These are phyloP conservation scores for Mechanitis mazaeus DNA, from an alignment of 2,888 invertebrate species.

Conservation along the genomic window DNA sequence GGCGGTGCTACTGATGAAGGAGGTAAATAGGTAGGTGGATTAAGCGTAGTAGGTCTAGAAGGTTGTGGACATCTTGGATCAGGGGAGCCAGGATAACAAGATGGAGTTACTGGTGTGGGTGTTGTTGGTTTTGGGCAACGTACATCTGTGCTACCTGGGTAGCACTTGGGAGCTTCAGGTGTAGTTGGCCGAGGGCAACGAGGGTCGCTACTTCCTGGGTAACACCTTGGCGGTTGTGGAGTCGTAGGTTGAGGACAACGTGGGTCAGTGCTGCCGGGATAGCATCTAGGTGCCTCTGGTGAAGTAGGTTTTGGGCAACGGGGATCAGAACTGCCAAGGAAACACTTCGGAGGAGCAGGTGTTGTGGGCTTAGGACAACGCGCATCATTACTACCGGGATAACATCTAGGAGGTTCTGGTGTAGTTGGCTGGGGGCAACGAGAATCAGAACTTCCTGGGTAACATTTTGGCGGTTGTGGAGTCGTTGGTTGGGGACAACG, in stretches of 20 bases:
- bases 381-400: conserved; percentile 42
- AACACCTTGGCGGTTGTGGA: conserved; percentile 33
- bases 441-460: conserved; percentile 43
- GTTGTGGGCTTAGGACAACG: conserved; percentile 14
- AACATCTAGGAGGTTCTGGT: conserved; percentile 41
- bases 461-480: conserved; percentile 21
- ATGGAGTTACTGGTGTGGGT: conserved; percentile 33
- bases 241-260: conserved; percentile 43
- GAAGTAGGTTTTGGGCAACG: conserved; percentile 45
- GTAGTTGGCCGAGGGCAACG: conserved; percentile 46
- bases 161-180: conserved; percentile 36
- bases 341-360: conserved; percentile 41
- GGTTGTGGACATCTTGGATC: conserved; percentile 41
- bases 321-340: conserved; percentile 49
- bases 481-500: conserved; percentile 40
- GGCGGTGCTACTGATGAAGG: conserved; percentile 31
- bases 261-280: conserved; percentile 39
- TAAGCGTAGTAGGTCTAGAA: conserved; percentile 39
- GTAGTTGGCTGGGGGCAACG: conserved; percentile 45
- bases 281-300: conserved; percentile 33
- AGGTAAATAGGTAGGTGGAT: conserved; percentile 43
- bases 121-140: conserved; percentile 42
- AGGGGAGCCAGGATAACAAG: conserved; percentile 42
- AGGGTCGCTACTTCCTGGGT: conserved; percentile 46
- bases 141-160: conserved; percentile 40